These are phyloP conservation scores for Hesperia comma DNA, from an alignment of 2,888 invertebrate genomes.

Conservation along the genomic window DNA sequence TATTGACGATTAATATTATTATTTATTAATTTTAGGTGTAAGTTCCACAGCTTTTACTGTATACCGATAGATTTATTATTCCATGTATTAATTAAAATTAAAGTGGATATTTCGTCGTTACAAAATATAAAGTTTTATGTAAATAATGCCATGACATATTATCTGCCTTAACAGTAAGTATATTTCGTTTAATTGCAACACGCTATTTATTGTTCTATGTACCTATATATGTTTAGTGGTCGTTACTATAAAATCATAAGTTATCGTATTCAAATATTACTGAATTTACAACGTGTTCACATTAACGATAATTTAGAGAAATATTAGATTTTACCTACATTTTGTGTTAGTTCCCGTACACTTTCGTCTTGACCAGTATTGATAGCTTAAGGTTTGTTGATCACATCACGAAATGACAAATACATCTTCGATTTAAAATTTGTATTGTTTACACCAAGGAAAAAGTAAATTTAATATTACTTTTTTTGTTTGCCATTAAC, in stretches of 20 bases:
- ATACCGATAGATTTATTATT: constrained; percentile 53
- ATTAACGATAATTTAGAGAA: constrained; percentile 15
- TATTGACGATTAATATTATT: constrained; percentile 33
- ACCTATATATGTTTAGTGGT: constrained; percentile 8
- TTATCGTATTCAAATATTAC: constrained; percentile 11
- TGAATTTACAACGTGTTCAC: constrained; percentile 26
- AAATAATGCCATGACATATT: constrained; percentile 17
- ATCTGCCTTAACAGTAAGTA: neutral
- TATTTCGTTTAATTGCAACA: neutral
- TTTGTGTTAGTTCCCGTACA: constrained; percentile 14
- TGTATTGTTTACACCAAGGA: too few relatives aligned
- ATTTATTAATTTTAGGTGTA: constrained; percentile 44
- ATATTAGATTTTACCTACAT: constrained; percentile 12
- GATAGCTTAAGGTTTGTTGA: constrained; percentile 16
- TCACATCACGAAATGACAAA: neutral
- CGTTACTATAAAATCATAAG: constrained; percentile 1
- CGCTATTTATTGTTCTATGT: neutral
- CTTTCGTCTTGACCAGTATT: constrained; percentile 18
- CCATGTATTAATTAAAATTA: constrained; percentile 36
- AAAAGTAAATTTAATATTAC: too few relatives aligned
- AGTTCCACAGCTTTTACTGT: constrained; percentile 57
- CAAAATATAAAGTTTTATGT: constrained; percentile 25
- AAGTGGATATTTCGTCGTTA: constrained; percentile 26
- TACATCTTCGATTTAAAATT: too few relatives aligned
- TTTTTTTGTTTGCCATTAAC: too few relatives aligned